These are phyloP conservation scores for Brienomyrus brachyistius DNA, from an alignment of 2,113 vertebrate genomes.

Conservation along the genomic window DNA sequence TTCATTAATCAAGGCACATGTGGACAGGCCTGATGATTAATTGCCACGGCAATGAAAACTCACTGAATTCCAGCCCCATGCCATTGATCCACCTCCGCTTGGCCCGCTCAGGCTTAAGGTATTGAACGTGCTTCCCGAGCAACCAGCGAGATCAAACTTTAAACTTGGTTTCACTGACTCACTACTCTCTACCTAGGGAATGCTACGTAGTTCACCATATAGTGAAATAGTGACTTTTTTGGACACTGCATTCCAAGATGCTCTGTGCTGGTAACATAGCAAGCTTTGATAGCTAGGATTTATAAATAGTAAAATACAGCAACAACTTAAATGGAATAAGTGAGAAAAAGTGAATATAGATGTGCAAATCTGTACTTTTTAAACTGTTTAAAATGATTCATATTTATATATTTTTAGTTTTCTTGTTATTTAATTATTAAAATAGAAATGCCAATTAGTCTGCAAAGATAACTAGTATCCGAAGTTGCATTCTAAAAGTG, in stretches of 20 bases:
- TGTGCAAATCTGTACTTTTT: not conserved
- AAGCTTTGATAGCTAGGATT: not conserved
- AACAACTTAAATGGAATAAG: not conserved
- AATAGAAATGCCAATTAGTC: not conserved
- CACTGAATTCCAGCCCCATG: not conserved
- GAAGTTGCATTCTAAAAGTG: not conserved
- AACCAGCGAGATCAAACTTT: not conserved
- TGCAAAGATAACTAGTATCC: not conserved
- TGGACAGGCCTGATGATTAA: constrained; percentile 2
- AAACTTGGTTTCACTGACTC: not conserved
- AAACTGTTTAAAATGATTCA: not conserved
- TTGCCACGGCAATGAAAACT: not conserved
- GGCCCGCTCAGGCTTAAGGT: not conserved
- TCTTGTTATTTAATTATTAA: not conserved
- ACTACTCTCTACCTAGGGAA: not conserved
- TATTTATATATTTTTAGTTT: not conserved
- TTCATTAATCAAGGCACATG: not conserved
- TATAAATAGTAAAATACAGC: not conserved
- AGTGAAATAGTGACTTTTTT: not conserved
- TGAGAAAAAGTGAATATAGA: not conserved
- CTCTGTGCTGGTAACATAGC: not conserved
- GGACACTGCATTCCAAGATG: not conserved
- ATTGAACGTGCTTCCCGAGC: not conserved
- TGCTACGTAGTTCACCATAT: not conserved
- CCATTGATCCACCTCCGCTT: not conserved